These are phyloP conservation scores for Sarcophaga bullata DNA, from an alignment of 1,140 invertebrate species.

Conservation along the genomic window DNA sequence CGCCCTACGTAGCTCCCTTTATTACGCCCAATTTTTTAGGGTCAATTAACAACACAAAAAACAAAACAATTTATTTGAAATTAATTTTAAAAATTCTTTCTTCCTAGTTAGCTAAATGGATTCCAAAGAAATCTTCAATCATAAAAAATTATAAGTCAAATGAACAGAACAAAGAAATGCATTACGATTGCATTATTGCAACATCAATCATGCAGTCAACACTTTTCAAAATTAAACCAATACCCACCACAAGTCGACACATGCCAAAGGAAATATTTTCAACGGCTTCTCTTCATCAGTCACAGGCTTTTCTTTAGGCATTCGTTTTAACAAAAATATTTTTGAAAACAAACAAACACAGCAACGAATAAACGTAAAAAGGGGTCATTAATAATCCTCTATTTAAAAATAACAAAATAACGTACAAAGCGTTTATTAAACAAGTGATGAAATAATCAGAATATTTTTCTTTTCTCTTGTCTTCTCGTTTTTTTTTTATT, in stretches of 20 bases:
- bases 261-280: background rate
- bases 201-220: constrained; percentile 10
- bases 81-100: too few species aligned
- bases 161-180: background rate
- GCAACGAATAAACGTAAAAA: background rate
- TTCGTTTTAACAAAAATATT: background rate
- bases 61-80: too few species aligned
- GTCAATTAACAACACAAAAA: too few species aligned
- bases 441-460: constrained; percentile 31
- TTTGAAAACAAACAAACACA: background rate
- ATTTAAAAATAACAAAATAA: constrained; percentile 20
- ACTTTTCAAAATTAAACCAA: background rate
- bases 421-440: background rate
- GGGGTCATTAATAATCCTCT: constrained; percentile 31
- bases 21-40: too few species aligned
- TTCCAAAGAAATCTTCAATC: too few species aligned
- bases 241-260: background rate
- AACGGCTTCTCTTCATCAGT: background rate
- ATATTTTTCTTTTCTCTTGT: background rate
- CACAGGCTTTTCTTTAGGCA: too few species aligned
- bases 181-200: background rate
- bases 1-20: too few species aligned
- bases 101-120: too few species aligned
- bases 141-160: too few species aligned
- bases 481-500: too few species aligned